Conservation (phyloP, 2,113 vertebrate species). For the Pteruthius melanotis region DNA sequence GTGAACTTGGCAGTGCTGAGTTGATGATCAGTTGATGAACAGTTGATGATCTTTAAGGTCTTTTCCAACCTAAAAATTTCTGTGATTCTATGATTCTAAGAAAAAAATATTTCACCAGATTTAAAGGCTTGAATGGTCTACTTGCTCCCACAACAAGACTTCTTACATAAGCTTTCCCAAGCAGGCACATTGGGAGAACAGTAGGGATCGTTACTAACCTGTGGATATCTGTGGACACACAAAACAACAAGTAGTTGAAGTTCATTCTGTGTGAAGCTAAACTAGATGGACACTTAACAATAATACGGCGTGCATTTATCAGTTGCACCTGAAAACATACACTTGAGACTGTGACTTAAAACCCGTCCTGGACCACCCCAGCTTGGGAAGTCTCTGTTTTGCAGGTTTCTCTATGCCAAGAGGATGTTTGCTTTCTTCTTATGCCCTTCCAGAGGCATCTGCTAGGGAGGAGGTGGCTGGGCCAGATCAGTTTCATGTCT, state of each 20-base stretch:
- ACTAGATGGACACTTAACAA: background rate
- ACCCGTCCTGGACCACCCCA: background rate
- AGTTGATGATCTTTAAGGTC: background rate
- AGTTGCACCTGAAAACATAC: background rate
- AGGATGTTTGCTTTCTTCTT: background rate
- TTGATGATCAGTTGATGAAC: too few relatives aligned
- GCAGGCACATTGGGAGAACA: background rate
- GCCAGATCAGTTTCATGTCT: background rate
- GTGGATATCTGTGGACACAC: background rate
- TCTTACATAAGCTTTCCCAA: background rate
- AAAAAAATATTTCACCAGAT: background rate
- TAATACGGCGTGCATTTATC: background rate
- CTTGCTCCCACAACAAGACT: background rate
- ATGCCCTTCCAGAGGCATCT: background rate
- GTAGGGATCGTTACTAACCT: background rate
- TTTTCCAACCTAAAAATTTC: background rate
- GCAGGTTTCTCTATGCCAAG: background rate
- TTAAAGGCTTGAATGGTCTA: background rate
- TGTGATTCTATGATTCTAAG: background rate
- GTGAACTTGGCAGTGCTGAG: background rate
- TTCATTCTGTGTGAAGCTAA: background rate
- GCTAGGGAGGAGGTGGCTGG: background rate
- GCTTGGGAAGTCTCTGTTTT: background rate
- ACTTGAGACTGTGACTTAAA: background rate
- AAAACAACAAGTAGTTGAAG: background rate